Conservation (phyloP, 1,140 invertebrate genomes). For the Hirudo medicinalis region DNA sequence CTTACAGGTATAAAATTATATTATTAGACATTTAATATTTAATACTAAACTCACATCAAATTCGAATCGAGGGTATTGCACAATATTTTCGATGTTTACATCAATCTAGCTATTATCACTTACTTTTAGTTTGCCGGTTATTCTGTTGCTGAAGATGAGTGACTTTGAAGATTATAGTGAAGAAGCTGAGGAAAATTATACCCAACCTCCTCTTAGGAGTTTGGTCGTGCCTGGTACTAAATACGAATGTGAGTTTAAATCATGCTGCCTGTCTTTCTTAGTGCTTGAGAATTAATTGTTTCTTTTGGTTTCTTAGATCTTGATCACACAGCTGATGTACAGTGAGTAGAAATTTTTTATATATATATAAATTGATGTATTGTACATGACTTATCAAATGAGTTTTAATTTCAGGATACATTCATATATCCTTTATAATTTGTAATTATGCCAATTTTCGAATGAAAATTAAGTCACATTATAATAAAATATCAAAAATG, state of each 20-base stretch:
- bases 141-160: no score
- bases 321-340: slow-evolving; percentile 92
- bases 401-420: slow-evolving; percentile 36
- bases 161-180: neutral
- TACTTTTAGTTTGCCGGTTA: no score
- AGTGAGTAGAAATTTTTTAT: slow-evolving; percentile 55
- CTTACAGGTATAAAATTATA: no score
- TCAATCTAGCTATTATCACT: no score
- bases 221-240: slow-evolving; percentile 7
- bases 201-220: neutral
- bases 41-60: no score
- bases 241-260: slow-evolving; percentile 6
- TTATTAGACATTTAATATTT: no score
- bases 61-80: no score
- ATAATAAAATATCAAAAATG: slow-evolving; percentile 19
- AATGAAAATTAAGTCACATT: neutral
- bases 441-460: neutral
- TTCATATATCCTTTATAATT: slow-evolving; percentile 34
- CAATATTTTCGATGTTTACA: no score
- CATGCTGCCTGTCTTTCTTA: neutral
- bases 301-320: slow-evolving; percentile 59
- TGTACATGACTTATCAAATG: slow-evolving; percentile 15
- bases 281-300: neutral
- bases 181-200: neutral
- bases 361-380: slow-evolving; percentile 6